These are phyloP conservation scores for Zhuqinia jingwanae DNA, from an alignment of 2,888 invertebrate genomes.

Conservation along the genomic window DNA sequence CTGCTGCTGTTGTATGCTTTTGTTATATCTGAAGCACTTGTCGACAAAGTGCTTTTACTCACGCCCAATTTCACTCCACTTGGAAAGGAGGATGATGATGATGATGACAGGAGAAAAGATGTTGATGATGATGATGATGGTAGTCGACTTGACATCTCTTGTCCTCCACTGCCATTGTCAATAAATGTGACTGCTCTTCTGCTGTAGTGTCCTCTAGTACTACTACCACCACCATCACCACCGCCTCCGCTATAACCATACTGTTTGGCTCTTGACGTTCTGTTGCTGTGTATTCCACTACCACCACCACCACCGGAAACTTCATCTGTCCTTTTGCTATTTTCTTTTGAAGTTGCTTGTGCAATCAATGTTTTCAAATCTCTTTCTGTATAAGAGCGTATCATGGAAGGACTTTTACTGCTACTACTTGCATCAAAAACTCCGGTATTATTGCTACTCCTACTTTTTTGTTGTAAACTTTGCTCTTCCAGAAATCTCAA, in stretches of 20 bases:
- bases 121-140: slow-evolving; percentile 59
- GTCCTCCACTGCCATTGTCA: slow-evolving; percentile 32
- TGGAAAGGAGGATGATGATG: slow-evolving; percentile 43
- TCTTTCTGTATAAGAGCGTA: slow-evolving; percentile 84
- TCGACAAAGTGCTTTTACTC: slow-evolving; percentile 75
- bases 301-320: slow-evolving; percentile 60
- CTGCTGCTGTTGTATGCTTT: background rate
- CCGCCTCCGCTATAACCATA: background rate
- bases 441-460: too few relatives aligned
- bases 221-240: background rate
- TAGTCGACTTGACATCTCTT: slow-evolving; percentile 50
- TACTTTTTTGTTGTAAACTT: slow-evolving; percentile 83
- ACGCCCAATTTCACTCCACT: slow-evolving; percentile 74
- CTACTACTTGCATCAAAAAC: background rate
- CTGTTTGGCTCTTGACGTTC: slow-evolving; percentile 22
- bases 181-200: slow-evolving; percentile 67
- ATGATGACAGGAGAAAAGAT: slow-evolving; percentile 53
- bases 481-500: slow-evolving; percentile 88
- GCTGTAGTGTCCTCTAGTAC: slow-evolving; percentile 56
- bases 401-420: slow-evolving; percentile 82
- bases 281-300: background rate
- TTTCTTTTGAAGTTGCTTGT: slow-evolving; percentile 84
- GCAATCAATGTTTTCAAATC: slow-evolving; percentile 86
- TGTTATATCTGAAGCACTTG: slow-evolving; percentile 28
- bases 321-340: slow-evolving; percentile 79